These are phyloP conservation scores for Chaetogeoica ovagalla DNA, from an alignment of 2,888 invertebrate species.

Conservation along the genomic window DNA sequence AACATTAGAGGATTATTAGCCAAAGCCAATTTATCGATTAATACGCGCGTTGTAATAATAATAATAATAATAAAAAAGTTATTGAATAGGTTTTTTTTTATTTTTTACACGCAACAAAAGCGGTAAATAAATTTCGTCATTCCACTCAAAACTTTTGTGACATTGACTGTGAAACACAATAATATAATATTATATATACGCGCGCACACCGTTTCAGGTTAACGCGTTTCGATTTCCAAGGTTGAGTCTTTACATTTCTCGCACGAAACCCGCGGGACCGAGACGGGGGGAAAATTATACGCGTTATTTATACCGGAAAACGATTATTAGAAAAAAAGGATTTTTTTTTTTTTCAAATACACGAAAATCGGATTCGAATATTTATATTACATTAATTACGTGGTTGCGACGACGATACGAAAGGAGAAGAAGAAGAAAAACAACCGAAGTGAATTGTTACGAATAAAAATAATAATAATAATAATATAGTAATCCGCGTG, in stretches of 20 bases:
- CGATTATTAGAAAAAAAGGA: background rate
- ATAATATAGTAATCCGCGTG: too few relatives aligned
- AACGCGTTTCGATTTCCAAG: slow-evolving; percentile 5
- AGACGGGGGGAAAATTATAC: slow-evolving; percentile 7
- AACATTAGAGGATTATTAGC: too few relatives aligned
- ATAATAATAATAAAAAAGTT: too few relatives aligned
- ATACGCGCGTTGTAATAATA: too few relatives aligned
- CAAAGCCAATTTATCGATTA: too few relatives aligned
- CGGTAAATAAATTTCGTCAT: background rate
- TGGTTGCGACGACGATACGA: too few relatives aligned
- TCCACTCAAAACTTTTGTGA: background rate
- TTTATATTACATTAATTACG: background rate
- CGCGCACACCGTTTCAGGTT: too few relatives aligned
- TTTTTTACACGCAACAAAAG: background rate
- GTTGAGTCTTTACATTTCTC: slow-evolving; percentile 13
- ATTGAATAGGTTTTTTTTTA: too few relatives aligned
- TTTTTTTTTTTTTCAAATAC: background rate
- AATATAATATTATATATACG: background rate
- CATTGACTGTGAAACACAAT: background rate
- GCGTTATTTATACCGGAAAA: background rate
- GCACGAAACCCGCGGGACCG: slow-evolving; percentile 33
- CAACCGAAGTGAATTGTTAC: too few relatives aligned
- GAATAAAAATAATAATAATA: too few relatives aligned
- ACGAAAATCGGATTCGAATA: background rate
- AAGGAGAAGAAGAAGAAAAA: too few relatives aligned